Conservation (phyloP, 2,888 invertebrate species). For the Aphodius granarius region DNA sequence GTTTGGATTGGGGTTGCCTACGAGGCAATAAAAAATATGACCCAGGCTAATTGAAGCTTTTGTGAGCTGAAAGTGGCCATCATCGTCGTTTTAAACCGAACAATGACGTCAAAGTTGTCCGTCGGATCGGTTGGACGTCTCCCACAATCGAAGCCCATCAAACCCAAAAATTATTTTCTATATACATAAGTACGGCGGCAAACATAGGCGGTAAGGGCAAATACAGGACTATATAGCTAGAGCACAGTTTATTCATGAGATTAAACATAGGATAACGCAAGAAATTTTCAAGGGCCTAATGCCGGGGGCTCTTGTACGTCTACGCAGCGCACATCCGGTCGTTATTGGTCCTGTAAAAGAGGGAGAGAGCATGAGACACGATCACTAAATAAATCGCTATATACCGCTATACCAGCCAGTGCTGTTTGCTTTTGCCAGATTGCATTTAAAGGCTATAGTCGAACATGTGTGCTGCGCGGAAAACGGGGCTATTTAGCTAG, state of each 20-base stretch:
- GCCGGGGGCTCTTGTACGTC: neutral
- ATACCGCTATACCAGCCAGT: neutral
- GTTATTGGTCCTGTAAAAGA: neutral
- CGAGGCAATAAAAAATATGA: neutral
- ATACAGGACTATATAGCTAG: neutral
- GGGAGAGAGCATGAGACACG: neutral
- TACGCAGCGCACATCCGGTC: neutral
- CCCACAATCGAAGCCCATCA: neutral
- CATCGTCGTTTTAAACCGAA: neutral
- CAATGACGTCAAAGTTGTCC: neutral
- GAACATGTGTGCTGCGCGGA: neutral
- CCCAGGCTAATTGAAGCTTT: neutral
- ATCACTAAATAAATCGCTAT: neutral
- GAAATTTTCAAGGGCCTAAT: neutral
- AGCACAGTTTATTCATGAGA: neutral
- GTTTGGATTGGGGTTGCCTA: neutral
- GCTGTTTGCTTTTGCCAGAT: neutral
- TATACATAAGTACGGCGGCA: neutral
- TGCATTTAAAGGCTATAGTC: neutral
- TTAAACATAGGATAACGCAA: neutral
- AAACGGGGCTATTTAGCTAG: neutral
- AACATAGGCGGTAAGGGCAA: neutral
- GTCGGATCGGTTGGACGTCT: neutral
- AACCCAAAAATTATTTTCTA: neutral
- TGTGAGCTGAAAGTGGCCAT: neutral